phyloP scores from a whole-genome alignment of 2,888 invertebrate species.

The Macrosoma leucophasiata region DNA sequence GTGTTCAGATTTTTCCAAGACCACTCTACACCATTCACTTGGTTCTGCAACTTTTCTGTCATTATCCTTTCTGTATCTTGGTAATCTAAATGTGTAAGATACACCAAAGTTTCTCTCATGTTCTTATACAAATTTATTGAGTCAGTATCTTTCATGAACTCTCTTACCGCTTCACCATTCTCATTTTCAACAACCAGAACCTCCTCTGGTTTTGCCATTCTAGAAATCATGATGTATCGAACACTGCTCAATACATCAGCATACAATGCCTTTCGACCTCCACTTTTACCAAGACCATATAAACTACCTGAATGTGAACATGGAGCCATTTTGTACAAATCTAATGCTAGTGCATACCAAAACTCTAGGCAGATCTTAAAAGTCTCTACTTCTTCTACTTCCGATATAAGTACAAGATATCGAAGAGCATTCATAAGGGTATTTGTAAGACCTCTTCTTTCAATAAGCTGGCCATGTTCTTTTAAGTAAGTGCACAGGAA shows the following conservation, averaged over 20 bases:
- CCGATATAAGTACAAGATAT: slow-evolving; percentile 93
- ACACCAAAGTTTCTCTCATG: slow-evolving; percentile 98
- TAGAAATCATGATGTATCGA: slow-evolving; percentile 97
- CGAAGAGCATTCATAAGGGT: slow-evolving; percentile 88
- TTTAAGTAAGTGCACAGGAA: slow-evolving; percentile 98
- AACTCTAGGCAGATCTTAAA: slow-evolving; percentile 99
- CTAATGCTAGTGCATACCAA: slow-evolving; percentile 96
- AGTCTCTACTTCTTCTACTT: slow-evolving; percentile 99
- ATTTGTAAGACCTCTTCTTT: slow-evolving; percentile 85
- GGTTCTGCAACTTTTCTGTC: slow-evolving; percentile 98
- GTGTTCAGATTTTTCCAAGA: slow-evolving; percentile 99
- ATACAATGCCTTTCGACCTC: slow-evolving; percentile 82
- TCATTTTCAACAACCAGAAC: slow-evolving; percentile 99
- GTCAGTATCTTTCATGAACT: slow-evolving; percentile 99
- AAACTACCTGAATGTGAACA: slow-evolving; percentile 72
- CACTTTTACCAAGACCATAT: slow-evolving; percentile 56
- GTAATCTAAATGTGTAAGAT: slow-evolving; percentile 98
- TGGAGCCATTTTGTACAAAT: slow-evolving; percentile 92
- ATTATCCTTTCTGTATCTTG: slow-evolving; percentile 98
- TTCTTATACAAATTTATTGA: slow-evolving; percentile 99
- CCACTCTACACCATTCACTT: slow-evolving; percentile 99
- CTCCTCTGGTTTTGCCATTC: slow-evolving; percentile 99
- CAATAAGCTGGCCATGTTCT: slow-evolving; percentile 93
- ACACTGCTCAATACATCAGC: slow-evolving; percentile 90
- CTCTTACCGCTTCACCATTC: slow-evolving; percentile 98